Conservation (phyloP, 1,140 invertebrate species). For the Bombus sibiricus region DNA sequence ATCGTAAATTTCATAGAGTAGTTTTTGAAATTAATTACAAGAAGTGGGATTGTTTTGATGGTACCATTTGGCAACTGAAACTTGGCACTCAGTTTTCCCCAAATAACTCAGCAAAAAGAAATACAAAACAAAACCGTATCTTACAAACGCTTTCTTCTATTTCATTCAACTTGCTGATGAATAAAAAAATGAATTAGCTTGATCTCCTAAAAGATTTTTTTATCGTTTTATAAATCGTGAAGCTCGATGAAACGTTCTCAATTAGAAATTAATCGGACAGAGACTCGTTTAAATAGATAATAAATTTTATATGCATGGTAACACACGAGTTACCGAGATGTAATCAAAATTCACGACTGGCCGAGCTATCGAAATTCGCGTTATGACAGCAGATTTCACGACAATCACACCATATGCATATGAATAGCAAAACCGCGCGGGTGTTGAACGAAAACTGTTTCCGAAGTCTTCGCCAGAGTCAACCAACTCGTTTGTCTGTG, state of each 20-base stretch:
- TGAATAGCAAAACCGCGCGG: constrained; percentile 12
- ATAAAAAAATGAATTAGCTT: not conserved
- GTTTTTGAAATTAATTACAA: not conserved
- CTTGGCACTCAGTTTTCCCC: not conserved
- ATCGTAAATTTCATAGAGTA: not conserved
- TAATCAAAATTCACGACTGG: constrained; percentile 41
- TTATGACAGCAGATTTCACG: constrained; percentile 27
- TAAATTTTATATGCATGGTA: not conserved
- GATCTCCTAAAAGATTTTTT: not conserved
- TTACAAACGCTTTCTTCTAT: not conserved
- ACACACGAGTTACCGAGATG: not conserved
- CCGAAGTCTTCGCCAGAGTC: not conserved
- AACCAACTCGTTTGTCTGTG: constrained; percentile 18
- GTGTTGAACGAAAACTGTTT: constrained; percentile 26
- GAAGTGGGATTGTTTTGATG: not conserved
- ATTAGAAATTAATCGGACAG: not conserved
- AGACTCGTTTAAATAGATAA: constrained; percentile 2
- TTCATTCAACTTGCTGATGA: not conserved
- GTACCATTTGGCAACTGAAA: not conserved
- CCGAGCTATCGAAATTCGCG: constrained; percentile 7
- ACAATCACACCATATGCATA: constrained; percentile 16
- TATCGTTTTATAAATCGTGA: not conserved
- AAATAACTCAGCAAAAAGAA: not conserved
- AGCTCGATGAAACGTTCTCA: not conserved
- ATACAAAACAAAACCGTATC: not conserved